Base-by-base conservation (phyloP, 2,797 vertebrate genomes). In the Eospalax fontanierii region DNA sequence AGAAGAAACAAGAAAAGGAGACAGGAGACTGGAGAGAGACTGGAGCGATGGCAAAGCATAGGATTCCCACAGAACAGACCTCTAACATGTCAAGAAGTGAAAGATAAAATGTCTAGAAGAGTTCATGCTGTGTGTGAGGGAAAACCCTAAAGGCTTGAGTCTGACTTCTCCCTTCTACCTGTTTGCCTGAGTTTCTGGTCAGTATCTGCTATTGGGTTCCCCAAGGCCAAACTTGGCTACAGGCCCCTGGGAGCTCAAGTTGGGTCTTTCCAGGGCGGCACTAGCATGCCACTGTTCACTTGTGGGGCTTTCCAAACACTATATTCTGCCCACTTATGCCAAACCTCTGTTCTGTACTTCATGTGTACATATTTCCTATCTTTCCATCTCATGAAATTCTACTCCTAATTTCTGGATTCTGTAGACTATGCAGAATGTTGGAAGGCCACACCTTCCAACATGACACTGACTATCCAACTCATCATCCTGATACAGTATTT, bases 141-240 rank as follows among this genome's bases (percentile, higher is more conserved):
- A 15, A 88, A 95, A 76, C 85, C 21, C 35, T 78, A 50, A 59
- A 46, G 11, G 3, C 2, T 81, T 88, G 33, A 12, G 35, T 50
- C 75, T 90, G 40, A 78, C 40, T 46, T 78, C 86, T 96, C 4
- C 81, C 28, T 81, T 66, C 66, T 59, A 90, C 35, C 21, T 26
- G 46, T 26, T 50, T 70, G 24, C 54, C 33, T 92, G 6, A 84
- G 65, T 82, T 90, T 94, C 74, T 83, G n/a, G 54, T 79, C 9
- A 90, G 66, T 38, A 30, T 73, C 57, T 81, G 68, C 33, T 82
- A 7, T 54, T 81, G 38, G 59, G 19, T 38, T 76, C 38, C 50
- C 21, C 70, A 80, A 79, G 43, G 35, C 43, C 80, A 89, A 71
- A 16, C 26, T 75, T 50, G 59, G 24, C 57, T 57, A 22, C 22